phyloP scores from a whole-genome alignment of 2,888 invertebrate species.

The Protula sp. region DNA sequence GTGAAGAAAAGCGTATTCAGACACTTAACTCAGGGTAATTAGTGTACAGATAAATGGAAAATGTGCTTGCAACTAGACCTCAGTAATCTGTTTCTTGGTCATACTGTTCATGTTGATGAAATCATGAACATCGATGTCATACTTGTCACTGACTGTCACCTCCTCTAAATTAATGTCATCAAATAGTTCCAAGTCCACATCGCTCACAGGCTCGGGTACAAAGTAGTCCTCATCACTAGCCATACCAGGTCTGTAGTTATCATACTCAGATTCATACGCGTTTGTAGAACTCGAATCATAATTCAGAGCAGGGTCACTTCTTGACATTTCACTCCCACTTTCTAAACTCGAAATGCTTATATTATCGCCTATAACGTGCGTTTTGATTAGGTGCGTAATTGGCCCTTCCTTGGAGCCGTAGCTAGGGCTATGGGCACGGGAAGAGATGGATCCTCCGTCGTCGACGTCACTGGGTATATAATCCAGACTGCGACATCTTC shows the following conservation, averaged over 20 bases:
- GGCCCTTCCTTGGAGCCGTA: too few relatives aligned
- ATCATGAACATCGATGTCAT: slow-evolving; percentile 42
- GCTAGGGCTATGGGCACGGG: not conserved
- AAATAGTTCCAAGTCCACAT: slow-evolving; percentile 51
- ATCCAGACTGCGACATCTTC: slow-evolving; percentile 47
- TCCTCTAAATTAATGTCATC: slow-evolving; percentile 50
- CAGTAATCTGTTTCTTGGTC: too few relatives aligned
- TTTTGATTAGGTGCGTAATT: slow-evolving; percentile 4
- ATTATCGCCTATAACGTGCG: slow-evolving; percentile 31
- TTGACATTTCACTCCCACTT: slow-evolving; percentile 47
- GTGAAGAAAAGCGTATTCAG: too few relatives aligned
- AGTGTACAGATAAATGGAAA: too few relatives aligned
- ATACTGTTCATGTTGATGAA: not conserved
- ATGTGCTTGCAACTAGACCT: too few relatives aligned
- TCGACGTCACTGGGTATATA: slow-evolving; percentile 49
- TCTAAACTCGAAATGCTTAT: slow-evolving; percentile 48
- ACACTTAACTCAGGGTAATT: too few relatives aligned
- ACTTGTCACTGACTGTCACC: slow-evolving; percentile 48
- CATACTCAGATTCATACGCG: slow-evolving; percentile 73
- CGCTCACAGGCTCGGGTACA: slow-evolving; percentile 48
- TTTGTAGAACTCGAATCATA: slow-evolving; percentile 41
- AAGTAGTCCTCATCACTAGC: slow-evolving; percentile 55
- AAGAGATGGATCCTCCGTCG: slow-evolving; percentile 25
- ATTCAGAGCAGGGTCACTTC: slow-evolving; percentile 47
- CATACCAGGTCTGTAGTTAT: slow-evolving; percentile 61